Evolutionary conservation across 1,140 invertebrate species (phyloP), one percentile per base, ranked within the genome.

Genomic region (Conus betulinus): DNA sequence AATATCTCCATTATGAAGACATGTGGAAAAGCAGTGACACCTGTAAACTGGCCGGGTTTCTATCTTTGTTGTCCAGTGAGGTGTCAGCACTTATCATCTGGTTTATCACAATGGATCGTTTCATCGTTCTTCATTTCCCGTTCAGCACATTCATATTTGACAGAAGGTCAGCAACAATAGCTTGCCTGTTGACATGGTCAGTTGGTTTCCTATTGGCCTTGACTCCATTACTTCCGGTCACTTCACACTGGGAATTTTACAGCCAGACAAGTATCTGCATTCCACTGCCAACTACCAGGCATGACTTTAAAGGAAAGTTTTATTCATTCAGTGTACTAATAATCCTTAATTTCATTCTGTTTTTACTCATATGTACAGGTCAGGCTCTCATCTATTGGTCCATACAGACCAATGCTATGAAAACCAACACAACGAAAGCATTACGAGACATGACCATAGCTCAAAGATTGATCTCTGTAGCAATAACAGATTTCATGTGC

Each of bases 51-150:
- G 92, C 93, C 17, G 93, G 93, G 20, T 88, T 93, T 51, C 83
- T 93, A n/a, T 89, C 93, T 8, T 90, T 90, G 3, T 63, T 93
- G 5, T 93, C 93, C 52, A 90, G 84, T 51, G 91, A 93, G 85
- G 90, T 89, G 63, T 93, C 93, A 0, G 90, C 91, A 13, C 85
- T 91, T 52, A 93, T 92, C 85, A 88, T 94, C 23, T 88, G 89
- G 27, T 76, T 93, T 11, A 93, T 93, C 81, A 92, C 93, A 6
- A 17, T 93, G 10, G 93, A 94, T 63, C 83, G 93, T 23, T 90
- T 91, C 76, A 39, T 94, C 8, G 87, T 85, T 8, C 85, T 94
- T n/a, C 84, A 55, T 25, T 85, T 79, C 39, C 76, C 76, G 11
- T 79, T 79, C 76, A 79, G 76, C 76, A 11, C 23, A 8, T 27